Evolutionary conservation across 1,140 invertebrate species (phyloP).

Genomic region (Drosophila yakuba): DNA sequence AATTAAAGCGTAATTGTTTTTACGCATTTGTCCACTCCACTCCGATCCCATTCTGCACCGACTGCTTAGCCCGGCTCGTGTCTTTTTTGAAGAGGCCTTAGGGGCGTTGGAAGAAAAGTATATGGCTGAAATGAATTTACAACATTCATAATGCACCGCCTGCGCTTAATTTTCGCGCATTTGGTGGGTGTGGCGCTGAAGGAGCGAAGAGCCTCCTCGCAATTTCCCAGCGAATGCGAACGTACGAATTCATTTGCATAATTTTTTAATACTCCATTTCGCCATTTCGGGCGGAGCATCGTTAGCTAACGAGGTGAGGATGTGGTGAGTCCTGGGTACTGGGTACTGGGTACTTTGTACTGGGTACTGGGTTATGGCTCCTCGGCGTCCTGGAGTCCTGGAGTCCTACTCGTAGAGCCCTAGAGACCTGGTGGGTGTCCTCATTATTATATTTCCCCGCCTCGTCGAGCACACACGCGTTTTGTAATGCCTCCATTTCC

Average conservation of each 20-base stretch:
- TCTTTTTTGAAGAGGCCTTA: slow-evolving; percentile 54
- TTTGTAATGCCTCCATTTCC: slow-evolving; percentile 43
- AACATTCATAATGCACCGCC: slow-evolving; percentile 71
- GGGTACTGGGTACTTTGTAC: no score
- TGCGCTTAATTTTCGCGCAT: slow-evolving; percentile 73
- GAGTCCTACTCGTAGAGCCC: slow-evolving; percentile 6
- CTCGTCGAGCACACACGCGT: slow-evolving; percentile 62
- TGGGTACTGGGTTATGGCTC: slow-evolving; percentile 27
- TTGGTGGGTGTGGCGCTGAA: slow-evolving; percentile 60
- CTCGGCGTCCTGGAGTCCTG: slow-evolving; percentile 27
- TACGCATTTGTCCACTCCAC: slow-evolving; percentile 67
- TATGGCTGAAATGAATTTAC: slow-evolving; percentile 66
- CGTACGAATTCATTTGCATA: slow-evolving; percentile 80
- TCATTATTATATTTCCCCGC: slow-evolving; percentile 79
- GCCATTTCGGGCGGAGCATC: slow-evolving; percentile 32
- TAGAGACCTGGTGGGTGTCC: slow-evolving; percentile 60
- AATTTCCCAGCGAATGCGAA: slow-evolving; percentile 54
- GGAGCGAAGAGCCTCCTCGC: slow-evolving; percentile 17
- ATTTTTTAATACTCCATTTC: slow-evolving; percentile 83
- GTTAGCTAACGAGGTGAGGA: slow-evolving; percentile 68
- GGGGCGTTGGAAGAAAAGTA: background rate
- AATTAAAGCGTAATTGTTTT: slow-evolving; percentile 81
- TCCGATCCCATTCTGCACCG: slow-evolving; percentile 6
- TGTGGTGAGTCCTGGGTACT: slow-evolving; percentile 7
- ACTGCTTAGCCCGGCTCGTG: slow-evolving; percentile 64